A percentile compares a stretch with the other conserved stretches of the same genome.
Conservation (phyloP, 2,113 vertebrate genomes). For the Ophthalmotilapia sp. region DNA sequence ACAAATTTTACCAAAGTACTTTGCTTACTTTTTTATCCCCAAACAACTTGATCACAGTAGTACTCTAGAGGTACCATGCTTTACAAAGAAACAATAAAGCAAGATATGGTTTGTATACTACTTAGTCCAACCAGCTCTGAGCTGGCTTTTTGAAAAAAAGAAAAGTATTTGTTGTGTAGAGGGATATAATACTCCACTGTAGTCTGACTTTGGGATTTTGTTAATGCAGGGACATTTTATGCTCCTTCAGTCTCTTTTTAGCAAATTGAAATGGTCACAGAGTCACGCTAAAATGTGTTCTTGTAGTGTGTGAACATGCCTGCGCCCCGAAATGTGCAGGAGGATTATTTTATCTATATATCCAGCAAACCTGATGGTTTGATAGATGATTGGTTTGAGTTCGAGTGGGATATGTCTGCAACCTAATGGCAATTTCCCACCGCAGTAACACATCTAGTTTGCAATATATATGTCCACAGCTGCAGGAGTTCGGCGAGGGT, state of each 20-base stretch:
- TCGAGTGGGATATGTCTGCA: background rate
- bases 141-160: background rate
- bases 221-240: background rate
- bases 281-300: background rate
- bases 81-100: background rate
- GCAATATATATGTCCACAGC: background rate
- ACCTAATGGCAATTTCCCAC: background rate
- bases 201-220: background rate
- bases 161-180: background rate
- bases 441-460: background rate
- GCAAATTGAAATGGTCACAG: background rate
- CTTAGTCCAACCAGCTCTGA: background rate
- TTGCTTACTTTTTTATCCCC: background rate
- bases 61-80: background rate
- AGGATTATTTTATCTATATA: background rate
- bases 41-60: background rate
- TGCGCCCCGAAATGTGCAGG: background rate
- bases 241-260: background rate
- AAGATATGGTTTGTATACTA: background rate
- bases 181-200: background rate
- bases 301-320: background rate
- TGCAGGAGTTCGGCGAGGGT: background rate
- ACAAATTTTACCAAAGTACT: background rate
- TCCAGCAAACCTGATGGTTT: background rate
- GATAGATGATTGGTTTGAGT: background rate